phyloP scores from a whole-genome alignment of 2,797 vertebrate genomes.

The Sebastes jordani region DNA sequence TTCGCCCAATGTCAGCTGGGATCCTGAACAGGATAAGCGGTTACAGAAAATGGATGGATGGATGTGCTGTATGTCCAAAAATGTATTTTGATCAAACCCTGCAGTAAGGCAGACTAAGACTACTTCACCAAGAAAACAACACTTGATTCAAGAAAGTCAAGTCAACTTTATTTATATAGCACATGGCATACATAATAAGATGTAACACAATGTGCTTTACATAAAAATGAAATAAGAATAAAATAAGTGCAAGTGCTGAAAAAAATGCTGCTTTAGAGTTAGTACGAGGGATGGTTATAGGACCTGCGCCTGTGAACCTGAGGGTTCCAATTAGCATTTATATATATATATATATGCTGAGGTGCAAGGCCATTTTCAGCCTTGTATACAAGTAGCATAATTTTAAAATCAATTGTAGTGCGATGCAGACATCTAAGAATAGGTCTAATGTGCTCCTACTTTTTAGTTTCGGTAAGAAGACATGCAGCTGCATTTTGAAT shows the following conservation, averaged over 20 bases:
- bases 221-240: neutral
- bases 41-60: no score
- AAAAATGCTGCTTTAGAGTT: no score
- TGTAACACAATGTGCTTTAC: neutral
- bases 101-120: no score
- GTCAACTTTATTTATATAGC: neutral
- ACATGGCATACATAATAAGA: no score
- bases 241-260: neutral
- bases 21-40: no score
- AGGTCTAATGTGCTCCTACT: neutral
- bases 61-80: neutral
- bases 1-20: no score
- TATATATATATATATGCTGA: neutral
- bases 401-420: neutral
- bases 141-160: neutral
- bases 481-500: neutral
- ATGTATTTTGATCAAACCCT: neutral
- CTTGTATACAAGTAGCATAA: neutral
- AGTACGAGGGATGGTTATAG: neutral
- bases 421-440: neutral
- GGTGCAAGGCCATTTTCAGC: neutral
- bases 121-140: neutral
- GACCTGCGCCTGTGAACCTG: neutral
- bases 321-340: neutral
- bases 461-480: neutral